phyloP scores from a whole-genome alignment of 2,797 vertebrate genomes.

The Melanotaenia boesemani region DNA sequence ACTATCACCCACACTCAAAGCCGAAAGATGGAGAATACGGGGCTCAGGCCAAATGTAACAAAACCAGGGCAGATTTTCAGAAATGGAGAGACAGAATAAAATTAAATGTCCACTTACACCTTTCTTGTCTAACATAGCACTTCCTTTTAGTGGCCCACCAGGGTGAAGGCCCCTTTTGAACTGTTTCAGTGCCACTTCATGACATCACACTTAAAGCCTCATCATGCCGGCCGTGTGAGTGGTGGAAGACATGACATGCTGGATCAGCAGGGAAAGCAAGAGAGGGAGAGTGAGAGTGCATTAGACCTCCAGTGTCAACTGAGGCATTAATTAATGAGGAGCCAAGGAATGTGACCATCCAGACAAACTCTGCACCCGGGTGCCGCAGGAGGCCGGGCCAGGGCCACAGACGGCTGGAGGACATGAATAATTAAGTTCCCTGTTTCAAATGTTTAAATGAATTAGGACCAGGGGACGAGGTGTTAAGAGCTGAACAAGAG shows the following conservation, averaged over 20 bases:
- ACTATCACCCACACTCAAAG: constrained; percentile 32
- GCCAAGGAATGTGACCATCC: constrained; percentile 73
- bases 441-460: constrained; percentile 80
- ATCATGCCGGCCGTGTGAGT: constrained; percentile 37
- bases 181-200: constrained; percentile 50
- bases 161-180: constrained; percentile 52
- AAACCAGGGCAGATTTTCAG: constrained; percentile 48
- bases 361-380: constrained; percentile 70
- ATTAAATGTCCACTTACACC: constrained; percentile 28
- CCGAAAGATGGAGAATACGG: constrained; percentile 39
- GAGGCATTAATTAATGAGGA: constrained; percentile 81
- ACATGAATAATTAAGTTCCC: constrained; percentile 78
- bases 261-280: constrained; percentile 51
- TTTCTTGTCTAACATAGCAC: constrained; percentile 54
- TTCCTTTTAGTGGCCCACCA: constrained; percentile 32
- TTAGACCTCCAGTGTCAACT: constrained; percentile 73
- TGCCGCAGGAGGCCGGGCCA: constrained; percentile 53
- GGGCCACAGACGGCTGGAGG: constrained; percentile 58
- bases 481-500: constrained; percentile 62
- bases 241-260: constrained; percentile 37
- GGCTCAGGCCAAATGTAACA: constrained; percentile 46
- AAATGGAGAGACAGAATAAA: neutral
- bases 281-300: constrained; percentile 66
- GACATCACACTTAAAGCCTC: constrained; percentile 55
- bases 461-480: constrained; percentile 61